Base-by-base conservation (phyloP, 2,113 vertebrate species). In the Glaucidium brasilianum region DNA sequence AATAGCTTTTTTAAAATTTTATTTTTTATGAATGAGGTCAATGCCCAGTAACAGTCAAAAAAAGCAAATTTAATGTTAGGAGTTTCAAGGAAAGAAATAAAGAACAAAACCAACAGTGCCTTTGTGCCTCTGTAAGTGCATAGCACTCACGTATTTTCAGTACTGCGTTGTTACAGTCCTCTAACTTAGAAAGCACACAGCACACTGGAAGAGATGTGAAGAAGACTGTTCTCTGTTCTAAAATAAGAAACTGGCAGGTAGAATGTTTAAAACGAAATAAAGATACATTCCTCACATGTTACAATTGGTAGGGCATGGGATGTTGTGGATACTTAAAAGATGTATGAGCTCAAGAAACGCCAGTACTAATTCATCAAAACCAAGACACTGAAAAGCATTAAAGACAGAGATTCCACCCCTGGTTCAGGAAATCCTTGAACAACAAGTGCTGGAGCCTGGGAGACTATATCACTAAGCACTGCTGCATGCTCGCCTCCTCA, bases 361-460 rank as follows among this genome's bases (percentile, higher is more conserved):
- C 85, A 92, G 85, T 35, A 85, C 80, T 89, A 95, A 97, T 96
- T 96, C 60, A 96, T 96, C 94, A 92, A 92, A 96, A 59, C 14
- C 76, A 75, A 95, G 68, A 50, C 37, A 96, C 0, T 92, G 89
- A 95, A 94, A 96, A 94, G 67, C 93, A 63, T 39, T 89, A 71
- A 91, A 91, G 26, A 81, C 56, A 92, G 86, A 88, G 95, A 94
- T 96, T 97, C 89, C 86, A 94, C 34, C 23, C 69, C 20, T 88
- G 43, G 55, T 34, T 95, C 96, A 97, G 94, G 96, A 97, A 97
- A 97, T 96, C 95, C 80, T 86, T 89, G 76, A 95, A 96, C 80
- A 68, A 87, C 29, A 5, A 94, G 64, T 29, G 64, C 68, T 78
- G 91, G 89, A 94, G 96, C 94, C 95, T 95, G 91, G 93, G 96